Percentiles rank a stretch among this genome's conserved stretches.
These are phyloP conservation scores for Stictocephala bisonia DNA, from an alignment of 2,888 invertebrate species.

Conservation along the genomic window DNA sequence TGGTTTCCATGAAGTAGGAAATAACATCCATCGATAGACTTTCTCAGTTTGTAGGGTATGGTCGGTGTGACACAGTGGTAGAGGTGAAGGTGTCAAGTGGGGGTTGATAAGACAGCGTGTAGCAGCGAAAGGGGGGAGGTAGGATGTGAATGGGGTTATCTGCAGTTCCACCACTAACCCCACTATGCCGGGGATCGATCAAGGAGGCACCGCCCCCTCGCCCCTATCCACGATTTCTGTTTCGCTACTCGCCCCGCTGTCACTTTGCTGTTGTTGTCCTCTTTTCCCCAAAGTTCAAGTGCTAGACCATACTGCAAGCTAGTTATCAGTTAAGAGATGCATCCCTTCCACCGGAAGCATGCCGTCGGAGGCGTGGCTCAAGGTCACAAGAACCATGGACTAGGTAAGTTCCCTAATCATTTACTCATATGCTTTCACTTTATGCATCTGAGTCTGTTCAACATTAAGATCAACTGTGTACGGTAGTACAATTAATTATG, in stretches of 20 bases:
- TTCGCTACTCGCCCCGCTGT: slow-evolving; percentile 3
- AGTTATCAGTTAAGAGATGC: slow-evolving; percentile 42
- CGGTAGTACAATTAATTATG: too few species aligned
- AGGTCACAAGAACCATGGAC: not conserved
- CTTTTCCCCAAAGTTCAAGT: slow-evolving; percentile 20
- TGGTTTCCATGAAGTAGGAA: too few species aligned
- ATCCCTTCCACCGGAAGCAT: slow-evolving; percentile 49
- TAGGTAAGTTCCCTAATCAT: too few species aligned
- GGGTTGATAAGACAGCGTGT: slow-evolving; percentile 21
- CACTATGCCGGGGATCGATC: slow-evolving; percentile 12
- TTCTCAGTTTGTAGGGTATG: too few species aligned
- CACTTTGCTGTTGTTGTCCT: slow-evolving; percentile 23
- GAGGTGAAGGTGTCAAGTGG: slow-evolving; percentile 18
- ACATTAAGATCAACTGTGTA: too few species aligned
- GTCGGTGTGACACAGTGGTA: too few species aligned
- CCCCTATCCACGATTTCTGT: too few species aligned
- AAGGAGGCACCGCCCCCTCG: slow-evolving; percentile 17
- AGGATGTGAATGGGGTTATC: slow-evolving; percentile 40
- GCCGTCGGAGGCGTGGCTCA: not conserved
- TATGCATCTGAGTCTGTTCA: too few species aligned
- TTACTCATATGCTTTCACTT: too few species aligned
- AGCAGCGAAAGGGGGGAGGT: slow-evolving; percentile 8
- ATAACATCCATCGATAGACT: too few species aligned
- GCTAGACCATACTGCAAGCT: too few species aligned
- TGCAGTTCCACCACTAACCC: slow-evolving; percentile 28